phyloP scores from a whole-genome alignment of 1,140 invertebrate genomes.

The Pomacea maculata region DNA sequence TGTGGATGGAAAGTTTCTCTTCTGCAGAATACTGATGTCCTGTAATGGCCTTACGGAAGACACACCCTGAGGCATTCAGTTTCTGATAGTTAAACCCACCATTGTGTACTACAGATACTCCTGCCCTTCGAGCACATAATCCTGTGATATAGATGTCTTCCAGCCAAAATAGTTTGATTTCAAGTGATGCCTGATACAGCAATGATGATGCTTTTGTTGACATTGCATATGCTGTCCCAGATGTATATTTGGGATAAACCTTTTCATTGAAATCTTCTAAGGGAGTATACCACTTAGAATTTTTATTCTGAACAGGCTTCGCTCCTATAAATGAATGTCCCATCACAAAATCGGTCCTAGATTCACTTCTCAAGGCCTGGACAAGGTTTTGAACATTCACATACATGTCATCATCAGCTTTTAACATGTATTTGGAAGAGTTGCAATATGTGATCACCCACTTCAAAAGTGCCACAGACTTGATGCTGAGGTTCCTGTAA shows the following conservation, averaged over 20 bases:
- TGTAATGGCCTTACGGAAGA: slow-evolving; percentile 33
- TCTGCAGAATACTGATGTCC: slow-evolving; percentile 36
- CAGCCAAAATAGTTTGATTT: slow-evolving; percentile 52
- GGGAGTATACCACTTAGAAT: slow-evolving; percentile 65
- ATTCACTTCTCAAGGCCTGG: slow-evolving; percentile 1
- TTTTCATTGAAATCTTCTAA: slow-evolving; percentile 54
- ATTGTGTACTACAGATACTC: slow-evolving; percentile 29
- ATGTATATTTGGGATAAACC: slow-evolving; percentile 58
- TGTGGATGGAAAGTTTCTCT: slow-evolving; percentile 40
- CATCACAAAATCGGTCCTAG: slow-evolving; percentile 30
- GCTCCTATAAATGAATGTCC: slow-evolving; percentile 39
- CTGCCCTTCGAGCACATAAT: slow-evolving; percentile 39
- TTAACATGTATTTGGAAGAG: slow-evolving; percentile 69
- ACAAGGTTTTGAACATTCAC: slow-evolving; percentile 45
- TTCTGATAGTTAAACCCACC: slow-evolving; percentile 29
- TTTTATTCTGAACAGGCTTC: slow-evolving; percentile 45
- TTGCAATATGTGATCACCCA: slow-evolving; percentile 76
- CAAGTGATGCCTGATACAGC: slow-evolving; percentile 51
- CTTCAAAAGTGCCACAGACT: slow-evolving; percentile 83
- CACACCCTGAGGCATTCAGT: slow-evolving; percentile 32
- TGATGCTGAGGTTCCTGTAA: slow-evolving; percentile 87
- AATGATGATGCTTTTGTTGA: slow-evolving; percentile 44
- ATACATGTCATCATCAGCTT: slow-evolving; percentile 67
- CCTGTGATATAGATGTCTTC: slow-evolving; percentile 67
- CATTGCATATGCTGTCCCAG: slow-evolving; percentile 63